Evolutionary conservation across 2,113 vertebrate genomes (phyloP).

Genomic region (Myotis lucifugus): DNA sequence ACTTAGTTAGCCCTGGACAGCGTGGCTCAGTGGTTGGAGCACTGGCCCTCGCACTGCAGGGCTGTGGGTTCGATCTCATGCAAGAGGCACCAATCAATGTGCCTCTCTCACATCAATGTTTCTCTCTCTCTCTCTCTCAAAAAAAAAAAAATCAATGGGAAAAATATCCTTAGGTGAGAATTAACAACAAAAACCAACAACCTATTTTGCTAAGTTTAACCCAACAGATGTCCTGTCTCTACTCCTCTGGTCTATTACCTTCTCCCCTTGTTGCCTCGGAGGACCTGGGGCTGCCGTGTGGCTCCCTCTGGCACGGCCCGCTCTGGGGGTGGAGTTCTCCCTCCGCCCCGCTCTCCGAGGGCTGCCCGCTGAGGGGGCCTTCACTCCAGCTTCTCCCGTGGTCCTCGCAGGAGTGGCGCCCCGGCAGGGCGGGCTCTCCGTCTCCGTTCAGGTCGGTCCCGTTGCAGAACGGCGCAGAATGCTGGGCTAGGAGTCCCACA

Average conservation of each 20-base stretch:
- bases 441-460: conserved; percentile 75
- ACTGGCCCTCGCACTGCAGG: too few species aligned
- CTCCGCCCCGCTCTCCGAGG: conserved; percentile 82
- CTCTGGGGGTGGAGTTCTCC: conserved; percentile 81
- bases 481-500: conserved; percentile 92
- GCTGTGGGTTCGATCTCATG: too few species aligned
- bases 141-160: too few species aligned
- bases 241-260: conserved; percentile 74
- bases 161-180: too few species aligned
- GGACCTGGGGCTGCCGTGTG: conserved; percentile 68
- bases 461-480: conserved; percentile 82
- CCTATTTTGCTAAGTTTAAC: neutral
- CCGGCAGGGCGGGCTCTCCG: conserved; percentile 51
- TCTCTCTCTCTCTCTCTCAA: too few species aligned
- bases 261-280: conserved; percentile 78
- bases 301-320: conserved; percentile 69
- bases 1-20: too few species aligned
- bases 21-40: too few species aligned
- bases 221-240: neutral
- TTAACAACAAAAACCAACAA: too few species aligned
- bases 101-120: too few species aligned
- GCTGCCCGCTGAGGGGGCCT: conserved; percentile 79
- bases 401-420: conserved; percentile 77
- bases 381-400: conserved; percentile 80
- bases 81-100: too few species aligned